These are phyloP conservation scores for Stegostoma tigrinum DNA, from an alignment of 2,113 vertebrate species.

Conservation along the genomic window DNA sequence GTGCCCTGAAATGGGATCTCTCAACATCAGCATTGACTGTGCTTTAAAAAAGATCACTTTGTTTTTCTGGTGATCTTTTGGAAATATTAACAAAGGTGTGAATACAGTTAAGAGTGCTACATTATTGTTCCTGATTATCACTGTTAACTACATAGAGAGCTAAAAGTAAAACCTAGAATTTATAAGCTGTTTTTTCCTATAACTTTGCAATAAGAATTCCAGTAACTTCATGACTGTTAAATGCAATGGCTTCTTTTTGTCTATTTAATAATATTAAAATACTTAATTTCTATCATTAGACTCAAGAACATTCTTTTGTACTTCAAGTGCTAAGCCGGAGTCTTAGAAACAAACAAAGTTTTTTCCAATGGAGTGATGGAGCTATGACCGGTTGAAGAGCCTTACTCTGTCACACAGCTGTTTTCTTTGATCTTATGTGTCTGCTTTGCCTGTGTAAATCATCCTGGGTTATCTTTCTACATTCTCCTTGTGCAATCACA, in stretches of 20 bases:
- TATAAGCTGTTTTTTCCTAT: not conserved
- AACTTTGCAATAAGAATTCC: not conserved
- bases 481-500: not conserved
- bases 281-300: not conserved
- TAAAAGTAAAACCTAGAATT: not conserved
- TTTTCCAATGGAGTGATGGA: not conserved
- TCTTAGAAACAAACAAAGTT: not conserved
- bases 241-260: not conserved
- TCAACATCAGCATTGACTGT: not conserved
- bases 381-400: not conserved
- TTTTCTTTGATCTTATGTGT: not conserved
- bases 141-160: not conserved
- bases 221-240: not conserved
- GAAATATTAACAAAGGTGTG: not conserved
- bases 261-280: not conserved
- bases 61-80: not conserved
- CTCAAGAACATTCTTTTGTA: not conserved
- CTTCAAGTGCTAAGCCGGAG: not conserved
- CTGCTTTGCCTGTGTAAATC: not conserved
- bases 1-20: not conserved
- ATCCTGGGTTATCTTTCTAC: not conserved
- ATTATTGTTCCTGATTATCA: not conserved
- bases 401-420: not conserved
- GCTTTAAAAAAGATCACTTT: not conserved
- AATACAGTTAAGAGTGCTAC: not conserved